phyloP scores from a whole-genome alignment of 1,140 invertebrate species.

The Philopotamus ludificatus region DNA sequence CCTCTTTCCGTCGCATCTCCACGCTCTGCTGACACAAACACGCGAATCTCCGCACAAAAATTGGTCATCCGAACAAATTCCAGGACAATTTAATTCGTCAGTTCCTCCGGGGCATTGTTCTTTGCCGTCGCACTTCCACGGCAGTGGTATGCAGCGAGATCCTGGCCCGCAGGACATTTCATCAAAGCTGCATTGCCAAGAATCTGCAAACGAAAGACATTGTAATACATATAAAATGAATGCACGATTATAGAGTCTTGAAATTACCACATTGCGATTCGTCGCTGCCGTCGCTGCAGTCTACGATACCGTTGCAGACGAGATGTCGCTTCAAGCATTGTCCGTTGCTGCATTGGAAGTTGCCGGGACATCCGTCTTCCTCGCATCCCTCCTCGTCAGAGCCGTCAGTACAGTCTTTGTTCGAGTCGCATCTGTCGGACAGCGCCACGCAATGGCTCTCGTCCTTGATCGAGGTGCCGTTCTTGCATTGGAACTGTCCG shows the following conservation, averaged over 20 bases:
- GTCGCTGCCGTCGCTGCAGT: constrained; percentile 72
- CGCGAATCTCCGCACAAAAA: constrained; percentile 61
- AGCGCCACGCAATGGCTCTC: constrained; percentile 60
- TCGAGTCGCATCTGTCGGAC: constrained; percentile 61
- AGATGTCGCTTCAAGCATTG: constrained; percentile 69
- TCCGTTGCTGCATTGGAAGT: constrained; percentile 67
- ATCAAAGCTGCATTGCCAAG: constrained; percentile 60
- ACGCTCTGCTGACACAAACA: constrained; percentile 61
- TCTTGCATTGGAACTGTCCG: constrained; percentile 63
- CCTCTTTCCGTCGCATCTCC: constrained; percentile 75
- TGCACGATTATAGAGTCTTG: background rate
- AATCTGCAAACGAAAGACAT: constrained; percentile 39
- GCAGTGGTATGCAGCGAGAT: constrained; percentile 58
- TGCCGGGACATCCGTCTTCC: constrained; percentile 58
- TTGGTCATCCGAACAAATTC: constrained; percentile 58
- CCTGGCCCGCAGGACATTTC: constrained; percentile 56
- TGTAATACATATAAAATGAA: background rate
- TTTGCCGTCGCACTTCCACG: constrained; percentile 66
- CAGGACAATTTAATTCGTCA: constrained; percentile 64
- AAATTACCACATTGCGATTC: constrained; percentile 64
- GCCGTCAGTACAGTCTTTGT: constrained; percentile 63
- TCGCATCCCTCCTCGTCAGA: constrained; percentile 65
- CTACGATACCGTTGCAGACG: constrained; percentile 71
- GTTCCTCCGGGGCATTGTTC: constrained; percentile 65
- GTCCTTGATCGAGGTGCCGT: constrained; percentile 59